A percentile compares a stretch with the other conserved stretches of the same genome.
phyloP scores from a whole-genome alignment of 2,888 invertebrate species.

The Leptogaster cylindrica region DNA sequence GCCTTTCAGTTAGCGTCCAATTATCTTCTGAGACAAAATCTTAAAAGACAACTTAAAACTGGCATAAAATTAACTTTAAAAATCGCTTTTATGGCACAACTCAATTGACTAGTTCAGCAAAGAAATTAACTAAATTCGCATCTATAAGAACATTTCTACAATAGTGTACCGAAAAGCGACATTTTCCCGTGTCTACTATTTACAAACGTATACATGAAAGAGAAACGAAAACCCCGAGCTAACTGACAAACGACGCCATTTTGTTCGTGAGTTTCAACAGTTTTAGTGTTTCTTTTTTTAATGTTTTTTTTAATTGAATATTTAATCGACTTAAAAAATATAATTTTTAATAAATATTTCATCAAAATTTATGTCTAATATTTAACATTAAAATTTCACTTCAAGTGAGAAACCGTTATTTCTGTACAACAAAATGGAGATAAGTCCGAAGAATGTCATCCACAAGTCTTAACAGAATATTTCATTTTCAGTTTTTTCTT shows the following conservation, averaged over 20 bases:
- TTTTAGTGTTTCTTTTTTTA: conserved; percentile 8
- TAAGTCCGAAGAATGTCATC: conserved; percentile 25
- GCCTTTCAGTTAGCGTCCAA: no score
- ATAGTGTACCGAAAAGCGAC: conserved; percentile 26
- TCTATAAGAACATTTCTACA: conserved; percentile 10
- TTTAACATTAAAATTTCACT: conserved; percentile 24
- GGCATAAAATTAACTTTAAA: conserved; percentile 15
- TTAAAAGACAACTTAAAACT: conserved; percentile 19
- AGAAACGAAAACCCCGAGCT: neutral
- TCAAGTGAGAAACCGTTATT: conserved; percentile 13
- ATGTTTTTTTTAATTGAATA: neutral
- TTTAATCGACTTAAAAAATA: neutral
- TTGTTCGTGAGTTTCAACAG: conserved; percentile 26
- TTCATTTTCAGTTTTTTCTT: conserved; percentile 1
- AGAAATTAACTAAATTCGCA: conserved; percentile 33
- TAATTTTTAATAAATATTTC: conserved; percentile 29
- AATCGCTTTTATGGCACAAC: conserved; percentile 37
- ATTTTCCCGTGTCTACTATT: conserved; percentile 15
- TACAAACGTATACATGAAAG: conserved; percentile 22
- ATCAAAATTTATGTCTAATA: conserved; percentile 20
- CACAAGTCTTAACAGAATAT: conserved; percentile 31
- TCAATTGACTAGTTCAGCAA: conserved; percentile 30
- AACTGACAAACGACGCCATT: neutral
- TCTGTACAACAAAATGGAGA: conserved; percentile 15
- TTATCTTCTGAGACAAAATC: no score